Conservation (phyloP, 2,888 invertebrate genomes). For the Palloptera scutellata region DNA sequence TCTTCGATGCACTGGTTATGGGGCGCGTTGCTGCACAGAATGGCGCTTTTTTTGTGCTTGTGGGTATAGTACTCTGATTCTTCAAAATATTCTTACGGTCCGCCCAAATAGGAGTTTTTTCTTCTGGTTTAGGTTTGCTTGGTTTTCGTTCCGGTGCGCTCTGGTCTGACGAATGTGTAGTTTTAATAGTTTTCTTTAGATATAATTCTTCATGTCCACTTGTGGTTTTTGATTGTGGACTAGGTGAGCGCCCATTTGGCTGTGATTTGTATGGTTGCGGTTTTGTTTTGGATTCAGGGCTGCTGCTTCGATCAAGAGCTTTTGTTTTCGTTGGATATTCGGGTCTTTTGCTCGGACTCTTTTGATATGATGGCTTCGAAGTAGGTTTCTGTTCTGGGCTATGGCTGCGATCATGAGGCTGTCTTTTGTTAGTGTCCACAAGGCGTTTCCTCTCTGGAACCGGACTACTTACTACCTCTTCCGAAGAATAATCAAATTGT, state of each 20-base stretch:
- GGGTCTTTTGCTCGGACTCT: slow-evolving; percentile 15
- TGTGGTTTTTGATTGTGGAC: slow-evolving; percentile 14
- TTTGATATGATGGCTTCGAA: not conserved
- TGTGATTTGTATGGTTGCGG: slow-evolving; percentile 2
- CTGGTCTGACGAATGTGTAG: slow-evolving; percentile 44
- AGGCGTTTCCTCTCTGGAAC: not conserved
- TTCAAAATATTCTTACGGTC: slow-evolving; percentile 56
- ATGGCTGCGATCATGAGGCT: slow-evolving; percentile 40
- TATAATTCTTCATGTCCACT: slow-evolving; percentile 39
- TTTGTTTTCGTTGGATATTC: slow-evolving; percentile 1
- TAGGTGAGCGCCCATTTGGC: slow-evolving; percentile 8
- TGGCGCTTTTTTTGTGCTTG: slow-evolving; percentile 33
- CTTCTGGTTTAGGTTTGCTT: slow-evolving; percentile 36
- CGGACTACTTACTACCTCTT: slow-evolving; percentile 14
- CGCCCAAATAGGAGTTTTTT: slow-evolving; percentile 53
- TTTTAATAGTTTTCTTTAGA: slow-evolving; percentile 60
- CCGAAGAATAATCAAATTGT: slow-evolving; percentile 38
- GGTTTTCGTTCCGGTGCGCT: slow-evolving; percentile 39
- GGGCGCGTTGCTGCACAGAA: slow-evolving; percentile 30
- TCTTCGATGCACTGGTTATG: slow-evolving; percentile 32
- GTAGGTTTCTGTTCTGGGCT: slow-evolving; percentile 15
- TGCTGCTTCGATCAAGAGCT: slow-evolving; percentile 49
- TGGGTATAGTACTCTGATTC: slow-evolving; percentile 31
- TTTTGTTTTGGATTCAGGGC: slow-evolving; percentile 62
- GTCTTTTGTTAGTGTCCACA: slow-evolving; percentile 15